Percentiles rank a stretch among this genome's conserved stretches.
phyloP scores from a whole-genome alignment of 2,797 vertebrate genomes.

The Enteromius radiatus region DNA sequence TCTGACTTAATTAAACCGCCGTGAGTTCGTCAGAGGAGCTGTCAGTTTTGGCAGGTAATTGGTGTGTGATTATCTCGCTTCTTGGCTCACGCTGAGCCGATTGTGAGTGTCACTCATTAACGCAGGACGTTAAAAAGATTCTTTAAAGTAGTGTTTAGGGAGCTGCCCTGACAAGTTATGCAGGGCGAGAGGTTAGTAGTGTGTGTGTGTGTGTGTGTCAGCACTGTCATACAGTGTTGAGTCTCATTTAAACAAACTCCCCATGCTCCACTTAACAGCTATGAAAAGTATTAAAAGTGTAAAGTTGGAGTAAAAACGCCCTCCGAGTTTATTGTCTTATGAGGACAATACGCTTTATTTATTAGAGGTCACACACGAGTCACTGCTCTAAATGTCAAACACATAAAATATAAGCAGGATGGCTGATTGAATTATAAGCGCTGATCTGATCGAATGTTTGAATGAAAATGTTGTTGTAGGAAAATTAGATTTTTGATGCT shows the following conservation, averaged over 20 bases:
- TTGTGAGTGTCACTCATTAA: conserved; percentile 69
- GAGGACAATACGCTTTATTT: not conserved
- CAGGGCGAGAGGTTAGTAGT: conserved; percentile 47
- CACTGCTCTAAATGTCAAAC: not conserved
- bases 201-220: conserved; percentile 41
- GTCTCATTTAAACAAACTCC: conserved; percentile 26
- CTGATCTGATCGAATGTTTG: not conserved
- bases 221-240: conserved; percentile 6
- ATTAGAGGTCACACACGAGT: not conserved
- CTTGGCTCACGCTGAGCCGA: conserved; percentile 60
- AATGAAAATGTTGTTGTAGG: not conserved
- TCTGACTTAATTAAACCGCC: conserved; percentile 74
- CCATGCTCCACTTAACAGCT: not conserved
- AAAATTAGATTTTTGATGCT: not conserved
- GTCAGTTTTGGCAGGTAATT: conserved; percentile 72
- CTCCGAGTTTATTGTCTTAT: not conserved
- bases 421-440: not conserved
- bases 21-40: conserved; percentile 60
- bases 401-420: not conserved
- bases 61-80: conserved; percentile 63
- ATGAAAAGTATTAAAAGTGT: not conserved
- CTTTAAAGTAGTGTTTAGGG: conserved; percentile 52
- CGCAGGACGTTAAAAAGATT: conserved; percentile 57
- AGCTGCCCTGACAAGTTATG: conserved; percentile 69
- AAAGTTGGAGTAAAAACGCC: not conserved